Percentiles rank a stretch among this genome's conserved stretches.
These are phyloP conservation scores for Coelopa frigida DNA, from an alignment of 1,140 invertebrate genomes.

Conservation along the genomic window DNA sequence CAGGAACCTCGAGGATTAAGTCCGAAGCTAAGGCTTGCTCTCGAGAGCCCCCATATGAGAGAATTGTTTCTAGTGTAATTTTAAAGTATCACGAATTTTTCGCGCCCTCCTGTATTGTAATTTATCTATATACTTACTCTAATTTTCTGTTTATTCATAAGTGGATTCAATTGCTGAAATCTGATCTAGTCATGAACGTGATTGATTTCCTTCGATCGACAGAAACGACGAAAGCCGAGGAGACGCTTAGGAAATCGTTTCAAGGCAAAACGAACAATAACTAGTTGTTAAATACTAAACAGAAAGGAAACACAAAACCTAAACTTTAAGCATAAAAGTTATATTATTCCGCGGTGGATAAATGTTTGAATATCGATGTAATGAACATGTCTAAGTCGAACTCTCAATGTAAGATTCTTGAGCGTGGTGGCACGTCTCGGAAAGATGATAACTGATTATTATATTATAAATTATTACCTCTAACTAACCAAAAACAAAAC, in stretches of 20 bases:
- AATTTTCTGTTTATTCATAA: neutral
- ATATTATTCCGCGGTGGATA: no score
- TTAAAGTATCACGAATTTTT: neutral
- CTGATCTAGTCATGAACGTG: constrained; percentile 9
- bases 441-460: no score
- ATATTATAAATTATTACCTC: no score
- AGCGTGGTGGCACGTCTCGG: no score
- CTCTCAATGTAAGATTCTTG: no score
- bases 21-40: neutral
- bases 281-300: constrained; percentile 38
- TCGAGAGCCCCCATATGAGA: neutral
- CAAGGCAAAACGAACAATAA: constrained; percentile 35
- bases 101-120: neutral
- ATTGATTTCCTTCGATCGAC: constrained; percentile 4
- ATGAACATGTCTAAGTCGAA: no score
- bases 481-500: no score
- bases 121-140: neutral
- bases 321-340: no score
- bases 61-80: no score
- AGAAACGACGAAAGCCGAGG: constrained; percentile 10
- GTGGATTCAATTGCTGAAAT: constrained; percentile 4
- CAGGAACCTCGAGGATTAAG: constrained; percentile 98
- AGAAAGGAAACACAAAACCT: no score
- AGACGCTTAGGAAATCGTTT: constrained; percentile 4
- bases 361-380: no score